phyloP scores from a whole-genome alignment of 2,113 vertebrate species.

The Oenanthe melanoleuca region DNA sequence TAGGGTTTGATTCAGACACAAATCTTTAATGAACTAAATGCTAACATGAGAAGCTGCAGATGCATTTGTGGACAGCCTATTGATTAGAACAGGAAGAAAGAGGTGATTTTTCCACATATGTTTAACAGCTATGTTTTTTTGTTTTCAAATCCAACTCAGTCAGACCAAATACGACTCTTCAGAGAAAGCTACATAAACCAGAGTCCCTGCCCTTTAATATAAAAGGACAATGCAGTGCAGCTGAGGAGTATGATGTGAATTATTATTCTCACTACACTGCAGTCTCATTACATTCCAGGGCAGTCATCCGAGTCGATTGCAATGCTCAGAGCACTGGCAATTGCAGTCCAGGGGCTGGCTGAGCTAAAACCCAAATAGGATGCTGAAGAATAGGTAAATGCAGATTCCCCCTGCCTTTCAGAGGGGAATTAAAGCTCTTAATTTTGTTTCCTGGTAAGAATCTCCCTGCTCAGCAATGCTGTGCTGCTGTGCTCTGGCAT shows the following conservation, averaged over 20 bases:
- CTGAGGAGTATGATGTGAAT: neutral
- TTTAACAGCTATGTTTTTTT: neutral
- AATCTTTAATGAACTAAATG: neutral
- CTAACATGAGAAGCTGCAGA: neutral
- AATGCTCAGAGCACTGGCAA: neutral
- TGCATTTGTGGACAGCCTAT: neutral
- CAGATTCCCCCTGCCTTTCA: neutral
- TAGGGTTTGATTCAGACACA: neutral
- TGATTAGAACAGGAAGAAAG: neutral
- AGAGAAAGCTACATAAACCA: neutral
- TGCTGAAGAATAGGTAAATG: neutral
- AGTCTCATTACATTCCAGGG: slow-evolving; percentile 12
- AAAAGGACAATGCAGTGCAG: neutral
- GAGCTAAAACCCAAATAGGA: neutral
- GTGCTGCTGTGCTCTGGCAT: neutral
- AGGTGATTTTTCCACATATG: neutral
- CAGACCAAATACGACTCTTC: neutral
- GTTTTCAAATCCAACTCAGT: neutral
- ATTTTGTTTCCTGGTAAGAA: neutral
- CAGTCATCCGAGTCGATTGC: neutral
- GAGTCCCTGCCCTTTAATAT: neutral
- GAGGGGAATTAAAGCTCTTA: neutral
- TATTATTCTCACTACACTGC: neutral
- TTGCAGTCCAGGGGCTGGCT: neutral
- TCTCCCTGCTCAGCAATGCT: neutral